Conservation (phyloP, 2,888 invertebrate species). For the Cheilosia vulpina region DNA sequence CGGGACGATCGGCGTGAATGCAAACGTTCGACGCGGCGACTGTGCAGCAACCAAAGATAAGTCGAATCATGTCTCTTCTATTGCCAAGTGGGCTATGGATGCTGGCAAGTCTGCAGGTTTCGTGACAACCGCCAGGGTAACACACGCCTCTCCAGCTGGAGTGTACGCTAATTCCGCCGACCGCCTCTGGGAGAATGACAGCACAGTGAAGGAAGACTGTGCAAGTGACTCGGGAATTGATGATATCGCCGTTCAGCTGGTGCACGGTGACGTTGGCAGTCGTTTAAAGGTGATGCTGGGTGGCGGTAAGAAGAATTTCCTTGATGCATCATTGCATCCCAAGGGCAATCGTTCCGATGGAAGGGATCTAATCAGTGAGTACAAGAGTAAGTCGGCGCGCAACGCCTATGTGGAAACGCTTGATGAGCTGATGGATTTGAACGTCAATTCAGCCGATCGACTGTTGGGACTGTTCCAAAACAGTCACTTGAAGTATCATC, state of each 20-base stretch:
- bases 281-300: conserved; percentile 91
- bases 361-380: conserved; percentile 87
- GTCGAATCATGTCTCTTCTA: conserved; percentile 86
- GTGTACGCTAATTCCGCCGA: conserved; percentile 87
- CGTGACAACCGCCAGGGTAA: conserved; percentile 91
- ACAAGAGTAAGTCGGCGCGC: conserved; percentile 84
- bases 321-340: conserved; percentile 85
- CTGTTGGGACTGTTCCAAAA: conserved; percentile 88
- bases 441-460: conserved; percentile 84
- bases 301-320: conserved; percentile 88
- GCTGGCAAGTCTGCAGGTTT: conserved; percentile 87
- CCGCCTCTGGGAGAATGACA: conserved; percentile 89
- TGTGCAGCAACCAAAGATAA: conserved; percentile 86
- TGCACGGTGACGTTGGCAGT: conserved; percentile 87
- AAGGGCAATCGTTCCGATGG: conserved; percentile 86
- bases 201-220: conserved; percentile 84
- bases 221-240: conserved; percentile 84
- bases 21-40: conserved; percentile 86
- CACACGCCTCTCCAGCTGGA: conserved; percentile 91
- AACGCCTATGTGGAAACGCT: conserved; percentile 85
- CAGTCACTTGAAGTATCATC: conserved; percentile 88
- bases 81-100: conserved; percentile 89
- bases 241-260: conserved; percentile 90
- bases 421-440: conserved; percentile 83
- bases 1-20: conserved; percentile 90